These are phyloP conservation scores for Heliangelus exortis DNA, from an alignment of 2,797 vertebrate species.

Conservation along the genomic window DNA sequence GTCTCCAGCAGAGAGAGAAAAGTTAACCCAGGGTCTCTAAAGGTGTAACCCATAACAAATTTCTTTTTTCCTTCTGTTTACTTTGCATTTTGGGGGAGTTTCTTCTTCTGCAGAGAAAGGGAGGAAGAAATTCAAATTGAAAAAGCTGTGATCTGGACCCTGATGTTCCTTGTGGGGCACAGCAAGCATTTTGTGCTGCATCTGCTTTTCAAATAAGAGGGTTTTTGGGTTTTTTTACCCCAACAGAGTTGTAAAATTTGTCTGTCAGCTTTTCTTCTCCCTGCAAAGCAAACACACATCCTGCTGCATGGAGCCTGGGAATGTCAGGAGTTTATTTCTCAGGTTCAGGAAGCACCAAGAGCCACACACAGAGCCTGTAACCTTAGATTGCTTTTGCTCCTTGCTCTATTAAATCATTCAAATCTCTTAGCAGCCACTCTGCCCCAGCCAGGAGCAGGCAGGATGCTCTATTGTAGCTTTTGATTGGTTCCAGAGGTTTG, in stretches of 20 bases:
- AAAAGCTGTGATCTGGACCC: neutral
- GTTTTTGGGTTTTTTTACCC: neutral
- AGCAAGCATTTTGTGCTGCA: neutral
- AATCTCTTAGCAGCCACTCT: neutral
- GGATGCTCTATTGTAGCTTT: neutral
- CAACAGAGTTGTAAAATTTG: neutral
- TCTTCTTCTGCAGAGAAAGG: neutral
- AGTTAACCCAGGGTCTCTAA: neutral
- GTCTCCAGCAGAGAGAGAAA: neutral
- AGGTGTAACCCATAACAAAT: rapidly evolving
- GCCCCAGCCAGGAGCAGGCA: neutral
- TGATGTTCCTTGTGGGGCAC: neutral
- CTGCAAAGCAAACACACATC: rapidly evolving
- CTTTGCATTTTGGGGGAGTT: neutral
- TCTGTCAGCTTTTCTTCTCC: neutral
- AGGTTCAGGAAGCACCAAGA: neutral
- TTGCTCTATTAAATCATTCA: neutral
- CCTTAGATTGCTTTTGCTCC: neutral
- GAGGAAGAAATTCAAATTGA: neutral
- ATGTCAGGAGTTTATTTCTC: neutral
- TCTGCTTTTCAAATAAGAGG: neutral
- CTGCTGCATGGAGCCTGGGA: neutral
- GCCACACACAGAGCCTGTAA: neutral
- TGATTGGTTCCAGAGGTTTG: neutral
- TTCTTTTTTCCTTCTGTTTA: neutral